Base-by-base conservation (phyloP, 2,888 invertebrate species). In the Lapara coniferarum region DNA sequence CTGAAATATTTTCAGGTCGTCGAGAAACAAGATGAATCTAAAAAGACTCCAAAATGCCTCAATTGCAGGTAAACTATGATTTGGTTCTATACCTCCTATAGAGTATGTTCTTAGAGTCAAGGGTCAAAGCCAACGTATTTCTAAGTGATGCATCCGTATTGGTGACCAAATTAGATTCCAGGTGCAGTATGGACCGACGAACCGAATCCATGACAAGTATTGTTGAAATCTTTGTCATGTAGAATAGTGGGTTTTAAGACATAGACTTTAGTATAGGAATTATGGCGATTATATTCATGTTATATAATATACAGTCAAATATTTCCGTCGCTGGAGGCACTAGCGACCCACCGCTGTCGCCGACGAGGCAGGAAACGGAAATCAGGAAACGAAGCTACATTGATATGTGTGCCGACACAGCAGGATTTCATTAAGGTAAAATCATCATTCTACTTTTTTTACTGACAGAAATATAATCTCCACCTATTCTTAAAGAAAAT, bases 381-480 rank as follows among this genome's bases (percentile, higher is more conserved):
- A 37, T 69, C 73, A 8, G 72, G 69, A 0, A 85, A 88, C 66
- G 82, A 83, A 0, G 80, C 78, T 2, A 77, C 78, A 0, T 72
- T 77, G 0, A 77, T 87, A 30, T 80, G 79, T 55, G 81, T 88
- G 63, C 87, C 89, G 0, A 84, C 85, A 0, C 80, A 85, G 56
- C 88, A 87, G 56, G 89, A 91, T 52, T 85, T 87, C 56, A 76
- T 86, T 1, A 89, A 87, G 88, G 92, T 91, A 68, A 16, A n/a
- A 25, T 25, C 25, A 25, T 10, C 8, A 4, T 19, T 16, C 10
- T 30, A n/a, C 4, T 14, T 37, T 5, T 37, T 37, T 37, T 37
- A 5, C 37, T 37, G 6, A 37, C 37, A 5, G n/a, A n/a, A n/a
- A n/a, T n/a, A n/a, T n/a, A n/a, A n/a, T n/a, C n/a, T n/a, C 25